Percentiles rank a stretch among this genome's conserved stretches.
phyloP scores from a whole-genome alignment of 1,140 invertebrate genomes.

The Drosophila busckii region DNA sequence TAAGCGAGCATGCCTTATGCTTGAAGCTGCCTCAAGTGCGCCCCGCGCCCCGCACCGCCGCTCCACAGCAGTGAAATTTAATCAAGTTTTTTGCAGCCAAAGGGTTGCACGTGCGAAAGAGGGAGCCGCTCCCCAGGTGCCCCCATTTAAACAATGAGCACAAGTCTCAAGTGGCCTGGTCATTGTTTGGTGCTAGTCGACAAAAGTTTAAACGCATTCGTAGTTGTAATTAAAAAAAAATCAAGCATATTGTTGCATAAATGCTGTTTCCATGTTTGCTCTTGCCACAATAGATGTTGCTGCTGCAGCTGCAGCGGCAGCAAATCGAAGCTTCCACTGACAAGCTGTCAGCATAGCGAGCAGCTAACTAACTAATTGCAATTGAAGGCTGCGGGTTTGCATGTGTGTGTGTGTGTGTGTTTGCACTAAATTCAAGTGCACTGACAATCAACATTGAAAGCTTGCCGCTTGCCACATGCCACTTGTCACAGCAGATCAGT shows the following conservation, averaged over 20 bases:
- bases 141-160: constrained; percentile 58
- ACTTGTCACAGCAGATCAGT: no score
- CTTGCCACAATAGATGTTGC: no score
- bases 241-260: constrained; percentile 16
- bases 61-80: constrained; percentile 65
- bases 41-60: no score
- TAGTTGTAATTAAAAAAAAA: constrained; percentile 44
- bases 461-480: no score
- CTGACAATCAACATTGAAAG: no score
- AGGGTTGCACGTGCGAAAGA: constrained; percentile 28
- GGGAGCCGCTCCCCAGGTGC: not conserved
- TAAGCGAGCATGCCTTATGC: constrained; percentile 74
- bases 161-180: constrained; percentile 65
- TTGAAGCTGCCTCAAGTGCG: constrained; percentile 34
- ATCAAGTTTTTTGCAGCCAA: constrained; percentile 57
- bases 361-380: no score
- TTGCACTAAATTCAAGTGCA: no score
- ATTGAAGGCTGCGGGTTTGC: no score
- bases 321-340: not conserved
- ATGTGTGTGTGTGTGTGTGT: no score
- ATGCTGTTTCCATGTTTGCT: constrained; percentile 22
- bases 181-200: constrained; percentile 55
- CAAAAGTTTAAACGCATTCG: constrained; percentile 40
- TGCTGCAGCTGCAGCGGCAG: no score
- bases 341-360: not conserved